These are phyloP conservation scores for Polietes domitor DNA, from an alignment of 2,888 invertebrate species.

Conservation along the genomic window DNA sequence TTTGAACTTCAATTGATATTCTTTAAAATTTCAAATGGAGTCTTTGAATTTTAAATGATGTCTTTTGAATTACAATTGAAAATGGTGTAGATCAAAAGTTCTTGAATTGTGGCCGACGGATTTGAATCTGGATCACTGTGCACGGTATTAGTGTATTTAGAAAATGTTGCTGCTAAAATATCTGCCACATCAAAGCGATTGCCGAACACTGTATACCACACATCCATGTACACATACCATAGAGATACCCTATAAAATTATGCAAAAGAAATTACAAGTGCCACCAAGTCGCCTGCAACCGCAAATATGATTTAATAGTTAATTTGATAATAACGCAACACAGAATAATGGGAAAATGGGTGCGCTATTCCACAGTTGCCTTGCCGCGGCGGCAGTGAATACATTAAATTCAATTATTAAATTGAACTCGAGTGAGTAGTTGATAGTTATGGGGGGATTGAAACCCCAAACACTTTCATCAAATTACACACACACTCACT, in stretches of 20 bases:
- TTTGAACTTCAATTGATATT: too few species aligned
- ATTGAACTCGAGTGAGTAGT: background rate
- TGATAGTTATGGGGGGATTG: background rate
- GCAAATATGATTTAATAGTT: conserved; percentile 24
- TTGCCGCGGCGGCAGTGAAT: background rate
- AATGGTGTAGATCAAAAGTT: too few species aligned
- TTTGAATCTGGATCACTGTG: too few species aligned
- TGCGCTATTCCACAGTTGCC: background rate
- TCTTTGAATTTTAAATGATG: too few species aligned
- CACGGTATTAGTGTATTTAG: too few species aligned
- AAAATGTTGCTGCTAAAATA: too few species aligned
- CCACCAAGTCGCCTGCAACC: background rate
- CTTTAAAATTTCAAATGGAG: too few species aligned
- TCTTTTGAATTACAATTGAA: too few species aligned
- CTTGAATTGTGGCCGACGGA: too few species aligned
- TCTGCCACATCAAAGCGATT: too few species aligned
- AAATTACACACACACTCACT: background rate
- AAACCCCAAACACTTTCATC: conserved; percentile 5
- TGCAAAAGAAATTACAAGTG: background rate
- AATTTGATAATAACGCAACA: background rate
- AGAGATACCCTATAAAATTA: background rate
- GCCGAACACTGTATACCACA: background rate
- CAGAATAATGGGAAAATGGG: background rate
- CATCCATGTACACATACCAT: too few species aligned
- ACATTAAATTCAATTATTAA: background rate